Conservation (phyloP, 2,888 invertebrate species). For the Amphimallon solstitiale region DNA sequence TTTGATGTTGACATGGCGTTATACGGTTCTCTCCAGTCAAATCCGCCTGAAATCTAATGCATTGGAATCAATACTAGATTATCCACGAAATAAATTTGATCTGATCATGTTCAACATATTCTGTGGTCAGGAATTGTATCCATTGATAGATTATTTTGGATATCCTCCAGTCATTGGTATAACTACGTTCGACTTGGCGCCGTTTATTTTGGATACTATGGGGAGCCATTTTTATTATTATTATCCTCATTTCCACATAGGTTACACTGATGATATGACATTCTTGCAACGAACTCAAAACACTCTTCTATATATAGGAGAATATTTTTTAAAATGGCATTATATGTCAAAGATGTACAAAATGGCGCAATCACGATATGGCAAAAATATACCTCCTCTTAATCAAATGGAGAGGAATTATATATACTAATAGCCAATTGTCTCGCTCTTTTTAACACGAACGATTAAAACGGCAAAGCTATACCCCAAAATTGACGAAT, state of each 20-base stretch:
- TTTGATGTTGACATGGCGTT: too few species aligned
- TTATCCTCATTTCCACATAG: constrained; percentile 45
- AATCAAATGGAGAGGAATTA: constrained; percentile 49
- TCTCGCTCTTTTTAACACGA: too few species aligned
- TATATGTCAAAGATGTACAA: constrained; percentile 39
- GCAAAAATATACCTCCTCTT: constrained; percentile 46
- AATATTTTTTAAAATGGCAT: constrained; percentile 31
- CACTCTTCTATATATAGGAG: constrained; percentile 24
- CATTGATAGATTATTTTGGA: constrained; percentile 44
- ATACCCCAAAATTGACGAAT: too few species aligned
- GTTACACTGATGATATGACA: constrained; percentile 46
- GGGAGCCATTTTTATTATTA: constrained; percentile 47
- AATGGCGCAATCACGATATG: constrained; percentile 46
- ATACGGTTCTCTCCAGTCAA: constrained; percentile 32
- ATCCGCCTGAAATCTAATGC: constrained; percentile 41
- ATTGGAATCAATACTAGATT: constrained; percentile 40
- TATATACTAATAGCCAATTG: too few species aligned
- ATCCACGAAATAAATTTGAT: constrained; percentile 47
- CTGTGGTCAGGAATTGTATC: constrained; percentile 43
- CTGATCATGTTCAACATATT: constrained; percentile 45
- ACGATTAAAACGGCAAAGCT: too few species aligned
- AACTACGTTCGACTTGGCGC: constrained; percentile 42
- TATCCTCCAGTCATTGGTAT: constrained; percentile 44
- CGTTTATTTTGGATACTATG: constrained; percentile 34
- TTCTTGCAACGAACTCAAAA: constrained; percentile 48